These are phyloP conservation scores for Asobara japonica DNA, from an alignment of 1,140 invertebrate genomes.

Conservation along the genomic window DNA sequence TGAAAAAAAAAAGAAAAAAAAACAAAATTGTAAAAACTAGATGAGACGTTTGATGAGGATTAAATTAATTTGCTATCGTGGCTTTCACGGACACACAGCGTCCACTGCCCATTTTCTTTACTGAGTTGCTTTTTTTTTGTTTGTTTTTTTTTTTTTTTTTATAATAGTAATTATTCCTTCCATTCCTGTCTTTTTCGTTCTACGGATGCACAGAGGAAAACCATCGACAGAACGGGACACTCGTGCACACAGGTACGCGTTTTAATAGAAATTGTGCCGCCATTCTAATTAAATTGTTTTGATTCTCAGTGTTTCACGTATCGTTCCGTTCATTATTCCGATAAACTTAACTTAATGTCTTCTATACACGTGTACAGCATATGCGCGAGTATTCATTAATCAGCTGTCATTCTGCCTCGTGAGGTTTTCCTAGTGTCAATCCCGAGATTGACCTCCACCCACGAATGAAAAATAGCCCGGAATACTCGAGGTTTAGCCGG, in stretches of 20 bases:
- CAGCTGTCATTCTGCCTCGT: not conserved
- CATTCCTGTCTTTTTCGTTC: not conserved
- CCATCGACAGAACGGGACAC: slow-evolving; percentile 7
- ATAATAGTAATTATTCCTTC: not conserved
- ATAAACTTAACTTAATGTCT: slow-evolving; percentile 1
- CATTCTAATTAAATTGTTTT: slow-evolving; percentile 17
- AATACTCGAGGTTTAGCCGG: not conserved
- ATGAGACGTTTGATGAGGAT: slow-evolving; percentile 21
- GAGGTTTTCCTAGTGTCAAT: not conserved
- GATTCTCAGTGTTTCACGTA: slow-evolving; percentile 12
- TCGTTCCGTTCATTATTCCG: not conserved
- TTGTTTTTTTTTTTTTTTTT: not conserved
- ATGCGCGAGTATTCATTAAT: not conserved
- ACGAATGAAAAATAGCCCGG: not conserved
- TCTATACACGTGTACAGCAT: not conserved
- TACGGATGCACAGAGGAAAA: slow-evolving; percentile 15
- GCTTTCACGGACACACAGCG: slow-evolving; percentile 8
- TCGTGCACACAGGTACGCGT: slow-evolving; percentile 4
- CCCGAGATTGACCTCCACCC: not conserved
- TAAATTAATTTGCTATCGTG: slow-evolving; percentile 20
- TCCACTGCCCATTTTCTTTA: slow-evolving; percentile 30
- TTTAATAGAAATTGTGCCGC: not conserved
- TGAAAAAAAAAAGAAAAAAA: slow-evolving; percentile 8
- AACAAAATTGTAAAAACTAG: slow-evolving; percentile 15
- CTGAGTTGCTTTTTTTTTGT: slow-evolving; percentile 21